Evolutionary conservation across 2,113 vertebrate genomes (phyloP).

Genomic region (Spea bombifrons): DNA sequence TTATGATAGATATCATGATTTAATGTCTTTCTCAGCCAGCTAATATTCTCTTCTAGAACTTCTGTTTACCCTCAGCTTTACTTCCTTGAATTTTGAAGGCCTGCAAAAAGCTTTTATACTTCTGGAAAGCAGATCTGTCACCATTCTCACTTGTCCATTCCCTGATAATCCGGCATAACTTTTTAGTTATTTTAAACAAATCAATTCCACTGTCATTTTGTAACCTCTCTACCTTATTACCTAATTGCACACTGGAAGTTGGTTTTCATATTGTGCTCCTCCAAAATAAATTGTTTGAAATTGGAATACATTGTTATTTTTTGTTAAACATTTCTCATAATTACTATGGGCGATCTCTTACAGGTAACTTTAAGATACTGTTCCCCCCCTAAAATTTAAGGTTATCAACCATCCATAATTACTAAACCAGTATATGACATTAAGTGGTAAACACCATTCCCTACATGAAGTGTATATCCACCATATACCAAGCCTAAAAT

Average conservation of each 20-base stretch:
- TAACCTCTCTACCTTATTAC: conserved; percentile 50
- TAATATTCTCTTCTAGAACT: background rate
- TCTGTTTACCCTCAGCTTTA: background rate
- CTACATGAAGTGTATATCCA: no score
- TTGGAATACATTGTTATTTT: conserved; percentile 79
- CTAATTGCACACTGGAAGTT: conserved; percentile 65
- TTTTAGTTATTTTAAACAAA: background rate
- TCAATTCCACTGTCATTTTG: background rate
- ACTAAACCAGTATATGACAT: no score
- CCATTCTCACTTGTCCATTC: background rate
- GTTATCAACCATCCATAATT: no score
- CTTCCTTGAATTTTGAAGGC: background rate
- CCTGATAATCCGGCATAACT: conserved; percentile 58
- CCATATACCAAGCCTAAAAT: no score
- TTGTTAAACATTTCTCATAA: no score
- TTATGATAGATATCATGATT: no score
- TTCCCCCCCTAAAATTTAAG: no score
- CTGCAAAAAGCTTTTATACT: background rate
- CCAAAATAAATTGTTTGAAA: conserved; percentile 77
- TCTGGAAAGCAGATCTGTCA: background rate
- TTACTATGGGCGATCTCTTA: no score
- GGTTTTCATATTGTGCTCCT: conserved; percentile 81
- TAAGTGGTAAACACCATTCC: no score
- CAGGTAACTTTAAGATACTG: no score
- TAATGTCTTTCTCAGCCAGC: no score